Percentiles rank a stretch among this genome's conserved stretches.
Evolutionary conservation across 2,113 vertebrate genomes (phyloP).

Genomic region (Atractosteus spatula): DNA sequence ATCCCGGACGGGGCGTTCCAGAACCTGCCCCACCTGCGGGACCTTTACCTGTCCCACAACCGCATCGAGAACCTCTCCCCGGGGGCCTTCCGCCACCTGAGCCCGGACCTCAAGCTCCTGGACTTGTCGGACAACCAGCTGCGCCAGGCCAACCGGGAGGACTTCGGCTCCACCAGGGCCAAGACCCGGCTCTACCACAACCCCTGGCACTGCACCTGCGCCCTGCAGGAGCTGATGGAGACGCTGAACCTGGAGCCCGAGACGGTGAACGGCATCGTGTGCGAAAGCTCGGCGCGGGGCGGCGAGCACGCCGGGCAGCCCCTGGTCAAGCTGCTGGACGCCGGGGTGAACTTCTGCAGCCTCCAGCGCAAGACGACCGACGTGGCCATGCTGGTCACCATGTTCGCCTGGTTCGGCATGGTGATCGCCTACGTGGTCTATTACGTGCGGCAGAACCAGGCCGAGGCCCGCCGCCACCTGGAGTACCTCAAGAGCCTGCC

Average conservation of each 20-base stretch:
- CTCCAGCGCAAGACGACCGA: slow-evolving; percentile 60
- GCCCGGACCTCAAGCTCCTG: slow-evolving; percentile 59
- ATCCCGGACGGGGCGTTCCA: slow-evolving; percentile 61
- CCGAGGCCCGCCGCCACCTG: slow-evolving; percentile 61
- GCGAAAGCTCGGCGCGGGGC: slow-evolving; percentile 60
- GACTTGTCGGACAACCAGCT: slow-evolving; percentile 72
- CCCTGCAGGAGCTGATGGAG: slow-evolving; percentile 70
- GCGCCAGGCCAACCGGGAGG: slow-evolving; percentile 53
- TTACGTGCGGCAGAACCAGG: slow-evolving; percentile 68
- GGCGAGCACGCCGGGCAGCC: slow-evolving; percentile 59
- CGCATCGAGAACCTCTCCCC: slow-evolving; percentile 62
- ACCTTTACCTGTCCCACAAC: slow-evolving; percentile 71
- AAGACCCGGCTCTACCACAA: slow-evolving; percentile 69
- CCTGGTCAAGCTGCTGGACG: slow-evolving; percentile 60
- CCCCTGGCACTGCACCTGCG: slow-evolving; percentile 73
- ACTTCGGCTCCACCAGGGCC: slow-evolving; percentile 58
- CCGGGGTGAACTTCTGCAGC: slow-evolving; percentile 67
- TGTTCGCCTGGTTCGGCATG: slow-evolving; percentile 73
- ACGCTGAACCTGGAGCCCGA: slow-evolving; percentile 63
- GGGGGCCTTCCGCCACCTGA: slow-evolving; percentile 60
- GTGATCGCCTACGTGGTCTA: slow-evolving; percentile 70
- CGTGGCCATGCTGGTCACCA: slow-evolving; percentile 66
- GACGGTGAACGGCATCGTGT: slow-evolving; percentile 66
- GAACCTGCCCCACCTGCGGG: slow-evolving; percentile 58
- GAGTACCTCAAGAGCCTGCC: slow-evolving; percentile 69